Evolutionary conservation across 2,113 vertebrate species (phyloP).

Genomic region (Psophia crepitans): DNA sequence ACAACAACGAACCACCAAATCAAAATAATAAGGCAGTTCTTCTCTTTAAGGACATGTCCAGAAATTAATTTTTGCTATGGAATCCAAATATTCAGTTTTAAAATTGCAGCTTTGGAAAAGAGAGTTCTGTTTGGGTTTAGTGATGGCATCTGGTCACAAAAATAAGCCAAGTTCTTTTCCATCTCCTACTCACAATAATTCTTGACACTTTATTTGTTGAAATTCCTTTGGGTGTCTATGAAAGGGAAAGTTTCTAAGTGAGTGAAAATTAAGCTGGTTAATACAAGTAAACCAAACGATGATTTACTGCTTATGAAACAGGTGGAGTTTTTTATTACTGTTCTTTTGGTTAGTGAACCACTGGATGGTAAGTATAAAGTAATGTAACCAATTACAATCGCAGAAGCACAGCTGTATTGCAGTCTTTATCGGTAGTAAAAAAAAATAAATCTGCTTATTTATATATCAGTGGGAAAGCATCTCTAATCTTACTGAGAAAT

Average conservation of each 20-base stretch:
- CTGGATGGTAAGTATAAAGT: background rate
- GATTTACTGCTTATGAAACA: background rate
- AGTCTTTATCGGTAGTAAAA: background rate
- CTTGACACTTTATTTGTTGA: background rate
- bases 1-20: too few species aligned
- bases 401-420: background rate
- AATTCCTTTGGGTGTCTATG: background rate
- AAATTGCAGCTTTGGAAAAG: background rate
- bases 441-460: background rate
- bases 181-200: background rate
- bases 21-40: background rate
- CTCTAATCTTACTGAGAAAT: background rate
- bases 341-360: background rate
- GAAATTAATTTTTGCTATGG: background rate
- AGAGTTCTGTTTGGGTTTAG: background rate
- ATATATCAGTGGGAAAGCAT: background rate
- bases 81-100: background rate
- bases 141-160: background rate
- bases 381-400: background rate
- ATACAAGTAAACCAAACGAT: background rate
- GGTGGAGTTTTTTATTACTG: background rate
- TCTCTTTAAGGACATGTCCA: rapidly evolving
- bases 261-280: background rate
- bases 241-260: background rate
- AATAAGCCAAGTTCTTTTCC: background rate